Base-by-base conservation (phyloP, 2,797 vertebrate species). In the Enteromius argenteus region DNA sequence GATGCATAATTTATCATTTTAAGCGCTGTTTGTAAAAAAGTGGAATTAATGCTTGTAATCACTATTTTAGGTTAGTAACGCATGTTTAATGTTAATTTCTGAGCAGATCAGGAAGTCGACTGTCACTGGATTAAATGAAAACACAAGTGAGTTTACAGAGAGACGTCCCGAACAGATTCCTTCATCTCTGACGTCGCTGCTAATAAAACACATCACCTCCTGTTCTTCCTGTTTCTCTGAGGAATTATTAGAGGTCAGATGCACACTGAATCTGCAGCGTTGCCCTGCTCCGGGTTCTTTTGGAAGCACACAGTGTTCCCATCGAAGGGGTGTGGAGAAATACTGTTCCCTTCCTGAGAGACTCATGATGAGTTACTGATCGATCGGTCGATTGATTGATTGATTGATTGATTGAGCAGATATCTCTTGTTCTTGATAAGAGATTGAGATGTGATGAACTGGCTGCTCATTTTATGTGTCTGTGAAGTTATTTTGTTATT, bases 311-410 rank as follows among this genome's bases (percentile, higher is more conserved):
- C n/a, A 11, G 49, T 5, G 37, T 67, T 71, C 49, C 58, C 35
- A 1, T 58, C 67, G 4, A 3, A 60, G 79, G 79, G 79, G 67
- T 72, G 79, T 81, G 79, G 39, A 51, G 11, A 44, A 44, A 44
- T 56, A 35, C 35, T 10, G 42, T 37, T 77, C 30, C 77, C 17
- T 67, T 80, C 77, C 77, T 67, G 10, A 78, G 44, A 79, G 42
- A 66, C 30, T 32, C 71, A 51, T 23, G 53, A 60, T 14, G n/a
- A 72, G 3, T 9, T 21, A 23, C 39, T 11, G 2, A n/a, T 19
- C 3, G 30, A 64, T 64, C 3, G 15, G 32, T 19, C 3, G 30
- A 64, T n/a, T n/a, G n/a, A 1, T 32, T 3, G 1, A 32, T 32
- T 32, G 30, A 32, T 32, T 17, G 62, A 66, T 35, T 35, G 1